Evolutionary conservation across 2,113 vertebrate genomes (phyloP).

Genomic region (Pelecanoides urinatrix): DNA sequence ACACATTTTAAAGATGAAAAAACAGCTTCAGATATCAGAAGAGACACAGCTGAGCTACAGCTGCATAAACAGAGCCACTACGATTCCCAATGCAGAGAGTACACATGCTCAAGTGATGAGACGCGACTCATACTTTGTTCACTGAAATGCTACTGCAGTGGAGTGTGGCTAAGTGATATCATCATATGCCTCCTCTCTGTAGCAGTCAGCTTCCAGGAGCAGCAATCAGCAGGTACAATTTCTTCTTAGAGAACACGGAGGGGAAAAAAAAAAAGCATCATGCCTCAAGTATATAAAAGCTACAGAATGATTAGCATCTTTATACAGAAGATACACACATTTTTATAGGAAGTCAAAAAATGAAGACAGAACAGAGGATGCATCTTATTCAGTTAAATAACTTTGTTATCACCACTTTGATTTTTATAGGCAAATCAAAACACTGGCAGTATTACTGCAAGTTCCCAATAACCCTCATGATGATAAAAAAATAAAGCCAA

Average conservation of each 20-base stretch:
- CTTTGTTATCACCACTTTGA: not conserved
- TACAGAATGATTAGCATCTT: not conserved
- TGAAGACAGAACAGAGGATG: not conserved
- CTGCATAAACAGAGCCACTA: not conserved
- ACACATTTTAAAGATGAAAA: not conserved
- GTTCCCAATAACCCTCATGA: not conserved
- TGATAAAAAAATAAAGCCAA: not conserved
- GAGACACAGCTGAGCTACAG: not conserved
- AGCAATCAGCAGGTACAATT: not conserved
- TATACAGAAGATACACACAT: not conserved
- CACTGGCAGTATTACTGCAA: not conserved
- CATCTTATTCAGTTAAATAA: not conserved
- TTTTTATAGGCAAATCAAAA: not conserved
- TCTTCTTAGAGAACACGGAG: not conserved
- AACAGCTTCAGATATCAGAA: not conserved
- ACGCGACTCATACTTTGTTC: not conserved
- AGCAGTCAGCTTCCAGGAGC: not conserved
- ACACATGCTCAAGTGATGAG: not conserved
- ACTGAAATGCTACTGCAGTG: not conserved
- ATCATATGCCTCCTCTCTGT: not conserved
- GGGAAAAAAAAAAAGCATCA: fast-evolving
- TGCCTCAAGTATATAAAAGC: not conserved
- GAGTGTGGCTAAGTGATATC: not conserved
- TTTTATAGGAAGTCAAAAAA: not conserved
- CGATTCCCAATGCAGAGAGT: not conserved